Evolutionary conservation across 2,888 invertebrate species (phyloP).

Genomic region (Agrochola litura): DNA sequence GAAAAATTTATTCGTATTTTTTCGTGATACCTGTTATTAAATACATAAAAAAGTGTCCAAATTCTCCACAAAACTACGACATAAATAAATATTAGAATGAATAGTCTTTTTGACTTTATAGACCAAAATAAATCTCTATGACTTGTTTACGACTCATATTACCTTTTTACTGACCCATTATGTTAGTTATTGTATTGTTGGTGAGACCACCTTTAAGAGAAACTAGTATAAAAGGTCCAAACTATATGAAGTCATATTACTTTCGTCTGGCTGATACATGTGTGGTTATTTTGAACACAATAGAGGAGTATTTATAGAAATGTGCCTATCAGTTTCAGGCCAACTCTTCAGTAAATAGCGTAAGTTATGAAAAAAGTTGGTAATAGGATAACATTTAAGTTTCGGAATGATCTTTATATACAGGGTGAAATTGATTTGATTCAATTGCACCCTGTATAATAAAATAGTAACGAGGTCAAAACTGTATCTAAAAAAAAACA

Average conservation of each 20-base stretch:
- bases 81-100: slow-evolving; percentile 51
- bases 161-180: slow-evolving; percentile 43
- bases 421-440: too few relatives aligned
- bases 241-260: slow-evolving; percentile 8
- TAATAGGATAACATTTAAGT: not conserved
- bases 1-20: too few relatives aligned
- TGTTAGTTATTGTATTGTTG: slow-evolving; percentile 43
- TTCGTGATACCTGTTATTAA: not conserved
- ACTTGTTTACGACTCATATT: slow-evolving; percentile 49
- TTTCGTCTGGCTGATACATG: slow-evolving; percentile 11
- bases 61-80: slow-evolving; percentile 1
- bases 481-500: too few relatives aligned
- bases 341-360: not conserved
- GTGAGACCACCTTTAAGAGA: slow-evolving; percentile 34
- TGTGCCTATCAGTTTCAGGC: not conserved
- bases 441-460: too few relatives aligned
- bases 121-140: slow-evolving; percentile 48
- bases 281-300: slow-evolving; percentile 43
- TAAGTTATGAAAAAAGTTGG: slow-evolving; percentile 16
- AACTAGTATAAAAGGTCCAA: slow-evolving; percentile 7
- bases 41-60: not conserved
- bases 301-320: slow-evolving; percentile 26
- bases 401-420: not conserved
- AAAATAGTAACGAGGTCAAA: too few relatives aligned
- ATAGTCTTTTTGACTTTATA: slow-evolving; percentile 38